Conservation (phyloP, 2,113 vertebrate genomes). For the Plectropomus leopardus region DNA sequence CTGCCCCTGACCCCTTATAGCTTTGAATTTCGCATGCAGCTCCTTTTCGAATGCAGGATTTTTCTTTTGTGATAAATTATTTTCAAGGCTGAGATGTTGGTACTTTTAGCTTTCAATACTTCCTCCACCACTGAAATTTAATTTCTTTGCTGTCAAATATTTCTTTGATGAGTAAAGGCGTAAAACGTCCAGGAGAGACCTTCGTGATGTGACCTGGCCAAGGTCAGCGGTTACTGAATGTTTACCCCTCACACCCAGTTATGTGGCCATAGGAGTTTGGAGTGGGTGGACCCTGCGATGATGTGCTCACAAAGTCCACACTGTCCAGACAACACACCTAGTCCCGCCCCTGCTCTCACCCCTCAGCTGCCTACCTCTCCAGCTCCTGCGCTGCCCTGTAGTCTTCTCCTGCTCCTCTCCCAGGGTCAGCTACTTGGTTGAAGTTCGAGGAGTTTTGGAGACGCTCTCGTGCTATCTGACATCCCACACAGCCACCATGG, state of each 20-base stretch:
- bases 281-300: constrained; percentile 70
- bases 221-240: constrained; percentile 15
- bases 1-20: no score
- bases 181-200: constrained; percentile 6
- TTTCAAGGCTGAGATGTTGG: neutral
- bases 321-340: constrained; percentile 77
- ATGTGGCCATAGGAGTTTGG: constrained; percentile 54
- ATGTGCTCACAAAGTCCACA: constrained; percentile 82
- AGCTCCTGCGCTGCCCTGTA: constrained; percentile 29
- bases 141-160: neutral
- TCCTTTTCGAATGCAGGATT: no score
- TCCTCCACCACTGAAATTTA: neutral
- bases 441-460: constrained; percentile 61
- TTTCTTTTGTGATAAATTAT: no score
- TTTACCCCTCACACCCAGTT: constrained; percentile 49
- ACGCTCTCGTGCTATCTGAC: constrained; percentile 16
- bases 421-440: constrained; percentile 34
- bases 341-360: constrained; percentile 63
- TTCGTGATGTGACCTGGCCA: constrained; percentile 22
- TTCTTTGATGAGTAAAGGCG: neutral
- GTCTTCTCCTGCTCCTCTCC: constrained; percentile 54
- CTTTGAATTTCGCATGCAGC: no score
- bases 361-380: constrained; percentile 56
- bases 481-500: constrained; percentile 73
- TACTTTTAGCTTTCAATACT: neutral